Evolutionary conservation across 1,140 invertebrate species (phyloP), one percentile per base, ranked within the genome.

Genomic region (Calliphora vicina): DNA sequence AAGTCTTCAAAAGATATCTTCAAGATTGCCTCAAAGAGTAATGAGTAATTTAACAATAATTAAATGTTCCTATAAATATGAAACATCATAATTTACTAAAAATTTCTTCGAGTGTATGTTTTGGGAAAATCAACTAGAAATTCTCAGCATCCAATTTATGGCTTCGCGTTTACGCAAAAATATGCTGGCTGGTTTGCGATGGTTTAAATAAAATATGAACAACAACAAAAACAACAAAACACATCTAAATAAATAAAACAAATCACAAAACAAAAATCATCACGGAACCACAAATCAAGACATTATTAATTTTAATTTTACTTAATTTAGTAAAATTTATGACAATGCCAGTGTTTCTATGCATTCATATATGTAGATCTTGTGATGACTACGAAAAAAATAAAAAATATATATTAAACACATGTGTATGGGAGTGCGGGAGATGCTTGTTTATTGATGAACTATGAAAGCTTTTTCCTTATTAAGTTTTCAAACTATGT

Each of bases 271-370:
- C n/a, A 78, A 78, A 78, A 67, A 67, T 67, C 50, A 57, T 76
- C 74, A 43, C 20, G 74, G 74, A 78, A 78, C 35, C 74, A 25
- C 74, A 78, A 78, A 78, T 78, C 74, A 78, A 78, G 74, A 78
- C 74, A 45, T 25, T 45, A 78, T 78, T 78, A 78, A 78, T 78
- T 78, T 78, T 78, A 78, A 78, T 78, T 78, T 43, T 13, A 78
- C 74, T 78, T 78, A 78, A 78, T 78, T 78, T 43, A 78, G 73
- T 78, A 43, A 78, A 78, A 78, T 78, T 78, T 78, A 78, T 78
- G 74, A 78, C 74, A 78, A 78, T 78, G 20, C n/a, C 74, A 78
- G 73, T 17, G 20, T 27, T 23, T 74, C 12, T 6, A 2, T n/a
- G 6, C 15, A 15, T 73, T 73, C 25, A 1, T 27, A 23, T 71